phyloP scores from a whole-genome alignment of 2,797 vertebrate species.

The Trachurus trachurus region DNA sequence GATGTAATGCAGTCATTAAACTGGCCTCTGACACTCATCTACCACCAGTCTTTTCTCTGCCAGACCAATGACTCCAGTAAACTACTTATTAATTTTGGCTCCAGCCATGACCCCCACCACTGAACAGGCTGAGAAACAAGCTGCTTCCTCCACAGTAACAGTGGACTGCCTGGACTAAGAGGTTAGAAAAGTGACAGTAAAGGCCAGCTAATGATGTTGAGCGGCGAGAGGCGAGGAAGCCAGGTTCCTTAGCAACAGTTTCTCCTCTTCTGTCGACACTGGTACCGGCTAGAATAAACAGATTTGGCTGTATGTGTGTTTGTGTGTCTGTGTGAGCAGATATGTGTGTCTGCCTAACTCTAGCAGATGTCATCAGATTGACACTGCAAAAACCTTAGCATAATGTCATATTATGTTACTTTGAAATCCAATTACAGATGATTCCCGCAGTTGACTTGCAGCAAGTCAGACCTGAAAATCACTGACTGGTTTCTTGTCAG shows the following conservation, averaged over 20 bases:
- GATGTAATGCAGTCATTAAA: conserved; percentile 42
- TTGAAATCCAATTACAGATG: conserved; percentile 26
- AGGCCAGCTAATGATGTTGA: conserved; percentile 78
- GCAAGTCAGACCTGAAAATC: conserved; percentile 22
- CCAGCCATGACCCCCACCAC: conserved; percentile 4
- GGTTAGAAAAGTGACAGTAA: conserved; percentile 71
- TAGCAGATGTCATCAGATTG: conserved; percentile 43
- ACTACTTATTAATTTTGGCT: conserved; percentile 51
- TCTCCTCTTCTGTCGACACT: conserved; percentile 47
- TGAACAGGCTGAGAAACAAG: conserved; percentile 27
- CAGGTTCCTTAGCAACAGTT: conserved; percentile 83
- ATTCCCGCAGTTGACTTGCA: conserved; percentile 2
- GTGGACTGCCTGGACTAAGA: conserved; percentile 39
- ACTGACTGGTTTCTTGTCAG: neutral
- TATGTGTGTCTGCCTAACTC: conserved; percentile 28
- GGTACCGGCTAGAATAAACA: conserved; percentile 59
- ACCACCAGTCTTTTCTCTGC: conserved; percentile 16
- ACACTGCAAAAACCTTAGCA: conserved; percentile 32
- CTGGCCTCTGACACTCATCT: conserved; percentile 21
- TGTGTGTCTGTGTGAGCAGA: conserved; percentile 16
- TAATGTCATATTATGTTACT: conserved; percentile 36
- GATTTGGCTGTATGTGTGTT: conserved; percentile 14
- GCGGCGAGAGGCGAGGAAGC: conserved; percentile 58
- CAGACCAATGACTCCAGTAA: conserved; percentile 45
- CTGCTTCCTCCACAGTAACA: conserved; percentile 29